Conservation (phyloP, 1,140 invertebrate genomes). For the Heliconius himera region DNA sequence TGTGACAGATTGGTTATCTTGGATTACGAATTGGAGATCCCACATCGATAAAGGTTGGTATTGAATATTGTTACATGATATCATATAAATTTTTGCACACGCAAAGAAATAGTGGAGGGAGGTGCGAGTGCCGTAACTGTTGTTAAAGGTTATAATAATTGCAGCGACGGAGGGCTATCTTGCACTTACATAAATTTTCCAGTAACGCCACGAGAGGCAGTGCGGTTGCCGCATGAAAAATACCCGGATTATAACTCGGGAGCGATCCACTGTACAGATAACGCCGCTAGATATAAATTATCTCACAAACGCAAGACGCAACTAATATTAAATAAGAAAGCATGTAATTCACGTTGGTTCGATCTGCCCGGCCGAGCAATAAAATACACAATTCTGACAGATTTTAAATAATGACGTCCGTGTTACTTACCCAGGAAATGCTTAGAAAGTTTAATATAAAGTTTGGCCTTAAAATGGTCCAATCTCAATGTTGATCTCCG, state of each 20-base stretch:
- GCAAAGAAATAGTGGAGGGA: constrained; percentile 38
- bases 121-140: constrained; percentile 16
- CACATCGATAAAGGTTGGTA: constrained; percentile 36
- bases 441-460: constrained; percentile 69
- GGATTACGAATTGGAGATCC: constrained; percentile 39
- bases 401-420: constrained; percentile 80
- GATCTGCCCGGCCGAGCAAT: constrained; percentile 65
- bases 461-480: constrained; percentile 44
- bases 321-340: constrained; percentile 81
- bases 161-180: constrained; percentile 52
- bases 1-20: constrained; percentile 44
- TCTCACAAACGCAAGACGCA: constrained; percentile 73
- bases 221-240: constrained; percentile 72
- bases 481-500: constrained; percentile 41
- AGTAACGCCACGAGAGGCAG: constrained; percentile 53
- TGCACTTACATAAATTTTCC: constrained; percentile 71
- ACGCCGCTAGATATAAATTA: constrained; percentile 78
- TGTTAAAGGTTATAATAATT: constrained; percentile 61
- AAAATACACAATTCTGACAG: constrained; percentile 80
- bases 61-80: constrained; percentile 41
- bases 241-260: constrained; percentile 78
- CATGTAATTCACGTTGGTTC: constrained; percentile 77
- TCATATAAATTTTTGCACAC: constrained; percentile 44
- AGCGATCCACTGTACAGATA: constrained; percentile 74
- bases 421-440: constrained; percentile 67